A percentile compares a stretch with the other conserved stretches of the same genome.
These are phyloP conservation scores for Amazona vittata DNA, from an alignment of 2,113 vertebrate genomes.

Conservation along the genomic window DNA sequence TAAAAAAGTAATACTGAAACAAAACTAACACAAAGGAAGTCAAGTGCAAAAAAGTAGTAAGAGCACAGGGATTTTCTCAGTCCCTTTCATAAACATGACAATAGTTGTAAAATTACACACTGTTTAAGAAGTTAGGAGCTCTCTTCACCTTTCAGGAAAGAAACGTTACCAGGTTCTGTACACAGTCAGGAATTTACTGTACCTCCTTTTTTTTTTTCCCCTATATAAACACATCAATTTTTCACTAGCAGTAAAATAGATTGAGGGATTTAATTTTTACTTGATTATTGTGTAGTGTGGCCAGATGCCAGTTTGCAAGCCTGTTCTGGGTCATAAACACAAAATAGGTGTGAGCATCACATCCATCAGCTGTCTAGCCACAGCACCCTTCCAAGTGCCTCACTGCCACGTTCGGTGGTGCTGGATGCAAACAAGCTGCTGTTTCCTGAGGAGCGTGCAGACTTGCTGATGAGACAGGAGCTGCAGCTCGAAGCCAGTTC, in stretches of 20 bases:
- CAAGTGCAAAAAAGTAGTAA: neutral
- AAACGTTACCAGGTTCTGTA: neutral
- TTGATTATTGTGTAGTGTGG: neutral
- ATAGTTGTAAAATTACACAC: neutral
- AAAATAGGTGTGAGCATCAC: neutral
- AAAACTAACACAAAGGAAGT: neutral
- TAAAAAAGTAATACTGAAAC: neutral
- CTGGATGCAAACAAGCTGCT: neutral
- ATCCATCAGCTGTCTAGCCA: accelerated
- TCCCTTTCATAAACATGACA: neutral
- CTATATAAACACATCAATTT: neutral
- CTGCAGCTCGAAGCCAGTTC: neutral
- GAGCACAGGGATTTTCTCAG: neutral
- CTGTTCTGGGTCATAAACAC: neutral
- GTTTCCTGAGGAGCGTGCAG: neutral
- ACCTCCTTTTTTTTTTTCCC: neutral
- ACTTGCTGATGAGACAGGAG: accelerated
- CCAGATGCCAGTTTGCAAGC: neutral
- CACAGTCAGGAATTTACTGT: neutral
- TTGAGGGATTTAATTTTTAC: neutral
- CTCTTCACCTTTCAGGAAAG: neutral
- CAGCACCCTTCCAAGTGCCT: neutral
- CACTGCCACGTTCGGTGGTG: neutral
- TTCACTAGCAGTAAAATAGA: neutral
- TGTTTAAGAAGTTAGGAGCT: neutral